A percentile compares a stretch with the other conserved stretches of the same genome.
Evolutionary conservation across 53 echinoderm and acorn worm genomes (phyloP).

Genomic region (Hippasteria phrygiana): DNA sequence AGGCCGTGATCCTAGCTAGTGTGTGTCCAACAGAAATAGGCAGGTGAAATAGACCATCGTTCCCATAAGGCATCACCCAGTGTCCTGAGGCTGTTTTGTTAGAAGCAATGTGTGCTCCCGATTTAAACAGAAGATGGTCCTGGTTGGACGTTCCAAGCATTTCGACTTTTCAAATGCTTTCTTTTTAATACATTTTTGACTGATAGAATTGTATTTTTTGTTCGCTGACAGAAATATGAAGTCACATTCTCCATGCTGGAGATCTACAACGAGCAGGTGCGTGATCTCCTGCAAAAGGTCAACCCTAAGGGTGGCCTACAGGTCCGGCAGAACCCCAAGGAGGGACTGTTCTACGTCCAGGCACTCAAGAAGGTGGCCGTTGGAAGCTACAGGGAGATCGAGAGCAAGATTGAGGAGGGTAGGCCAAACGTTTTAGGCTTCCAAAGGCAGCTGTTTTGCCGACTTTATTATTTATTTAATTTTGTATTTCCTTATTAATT

Average conservation of each 20-base stretch:
- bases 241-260: conserved; percentile 99
- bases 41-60: too few species aligned
- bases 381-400: conserved; percentile 97
- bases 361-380: conserved; percentile 92
- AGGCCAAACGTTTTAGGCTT: neutral
- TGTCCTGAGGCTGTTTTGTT: too few species aligned
- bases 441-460: neutral
- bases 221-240: conserved; percentile 87
- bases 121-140: too few species aligned
- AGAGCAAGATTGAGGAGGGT: conserved; percentile 95
- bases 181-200: neutral
- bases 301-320: conserved; percentile 96
- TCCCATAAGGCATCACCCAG: too few species aligned
- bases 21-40: too few species aligned
- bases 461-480: too few species aligned
- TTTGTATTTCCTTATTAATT: too few species aligned
- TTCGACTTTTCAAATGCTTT: too few species aligned
- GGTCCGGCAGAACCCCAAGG: conserved; percentile 97
- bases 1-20: too few species aligned
- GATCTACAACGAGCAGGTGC: conserved; percentile 99
- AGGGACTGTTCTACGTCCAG: conserved; percentile 95
- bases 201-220: neutral
- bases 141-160: too few species aligned
- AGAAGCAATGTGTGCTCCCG: too few species aligned
- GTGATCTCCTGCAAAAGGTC: conserved; percentile 93